phyloP scores from a whole-genome alignment of 2,888 invertebrate genomes.

The Hemithea aestivaria region DNA sequence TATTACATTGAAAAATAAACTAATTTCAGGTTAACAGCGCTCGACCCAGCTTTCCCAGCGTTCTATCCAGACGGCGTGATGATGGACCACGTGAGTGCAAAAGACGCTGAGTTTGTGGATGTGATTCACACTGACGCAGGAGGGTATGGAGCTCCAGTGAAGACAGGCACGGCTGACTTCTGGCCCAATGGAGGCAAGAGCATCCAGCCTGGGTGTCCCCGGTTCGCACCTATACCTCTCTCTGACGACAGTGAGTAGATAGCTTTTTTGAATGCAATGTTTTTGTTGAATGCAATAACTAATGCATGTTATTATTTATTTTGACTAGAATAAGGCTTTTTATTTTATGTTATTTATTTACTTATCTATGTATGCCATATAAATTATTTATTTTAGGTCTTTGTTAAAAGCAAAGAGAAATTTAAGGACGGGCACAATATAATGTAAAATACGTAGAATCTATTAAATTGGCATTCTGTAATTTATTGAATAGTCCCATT shows the following conservation, averaged over 20 bases:
- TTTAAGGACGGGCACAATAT: no score
- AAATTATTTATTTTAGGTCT: no score
- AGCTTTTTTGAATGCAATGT: not conserved
- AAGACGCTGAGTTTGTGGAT: conserved; percentile 81
- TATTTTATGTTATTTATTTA: no score
- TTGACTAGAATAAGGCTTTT: no score
- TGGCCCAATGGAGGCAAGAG: conserved; percentile 81
- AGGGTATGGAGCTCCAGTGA: conserved; percentile 77
- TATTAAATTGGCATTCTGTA: no score
- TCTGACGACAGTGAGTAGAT: conserved; percentile 66
- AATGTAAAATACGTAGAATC: no score
- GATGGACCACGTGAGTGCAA: conserved; percentile 69
- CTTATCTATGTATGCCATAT: no score
- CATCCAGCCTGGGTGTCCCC: conserved; percentile 80
- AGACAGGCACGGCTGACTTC: conserved; percentile 80
- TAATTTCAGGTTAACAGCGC: conserved; percentile 73
- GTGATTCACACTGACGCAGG: conserved; percentile 85
- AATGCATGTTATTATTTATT: no score
- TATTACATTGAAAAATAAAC: no score
- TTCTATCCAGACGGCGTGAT: conserved; percentile 75
- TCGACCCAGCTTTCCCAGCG: conserved; percentile 81
- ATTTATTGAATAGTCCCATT: no score
- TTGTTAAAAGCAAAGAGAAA: no score
- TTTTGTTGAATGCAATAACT: not conserved
- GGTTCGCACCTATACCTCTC: conserved; percentile 70